Percentiles rank a stretch among this genome's conserved stretches.
phyloP scores from a whole-genome alignment of 2,797 vertebrate species.

The Liparis tanakae region DNA sequence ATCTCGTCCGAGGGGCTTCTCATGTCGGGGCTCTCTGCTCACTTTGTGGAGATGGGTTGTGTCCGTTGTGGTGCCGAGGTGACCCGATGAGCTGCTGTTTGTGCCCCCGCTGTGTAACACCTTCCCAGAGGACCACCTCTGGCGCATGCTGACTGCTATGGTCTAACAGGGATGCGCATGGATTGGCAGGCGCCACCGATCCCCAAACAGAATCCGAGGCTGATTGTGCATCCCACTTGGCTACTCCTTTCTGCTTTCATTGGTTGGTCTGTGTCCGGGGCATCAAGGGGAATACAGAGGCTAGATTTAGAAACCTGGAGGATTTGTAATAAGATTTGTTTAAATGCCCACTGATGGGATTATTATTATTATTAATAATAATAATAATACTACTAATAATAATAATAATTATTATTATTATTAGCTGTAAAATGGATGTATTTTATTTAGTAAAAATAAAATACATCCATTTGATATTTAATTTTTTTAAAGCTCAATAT shows the following conservation, averaged over 20 bases:
- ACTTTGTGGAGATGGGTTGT: slow-evolving; percentile 51
- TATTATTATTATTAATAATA: no score
- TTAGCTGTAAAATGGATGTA: no score
- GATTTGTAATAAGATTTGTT: slow-evolving; percentile 61
- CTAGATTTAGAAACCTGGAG: slow-evolving; percentile 41
- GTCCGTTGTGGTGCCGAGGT: slow-evolving; percentile 46
- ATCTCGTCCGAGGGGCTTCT: slow-evolving; percentile 54
- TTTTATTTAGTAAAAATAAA: no score
- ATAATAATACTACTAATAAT: no score
- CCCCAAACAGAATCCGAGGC: slow-evolving; percentile 42
- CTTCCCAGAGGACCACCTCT: slow-evolving; percentile 55
- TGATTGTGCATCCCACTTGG: slow-evolving; percentile 70
- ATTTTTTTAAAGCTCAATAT: slow-evolving; percentile 21
- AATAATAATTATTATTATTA: no score
- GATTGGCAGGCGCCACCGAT: slow-evolving; percentile 55
- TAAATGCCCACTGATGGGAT: slow-evolving; percentile 43
- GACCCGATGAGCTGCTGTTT: slow-evolving; percentile 61
- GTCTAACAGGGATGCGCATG: slow-evolving; percentile 66
- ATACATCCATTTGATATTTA: no score
- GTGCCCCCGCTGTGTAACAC: slow-evolving; percentile 47
- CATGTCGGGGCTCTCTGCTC: slow-evolving; percentile 34
- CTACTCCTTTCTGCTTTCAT: slow-evolving; percentile 53
- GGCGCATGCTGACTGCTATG: slow-evolving; percentile 71
- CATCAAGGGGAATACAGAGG: slow-evolving; percentile 52
- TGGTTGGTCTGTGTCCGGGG: slow-evolving; percentile 61